phyloP scores from a whole-genome alignment of 2,797 vertebrate genomes.

The Falco rusticolus region DNA sequence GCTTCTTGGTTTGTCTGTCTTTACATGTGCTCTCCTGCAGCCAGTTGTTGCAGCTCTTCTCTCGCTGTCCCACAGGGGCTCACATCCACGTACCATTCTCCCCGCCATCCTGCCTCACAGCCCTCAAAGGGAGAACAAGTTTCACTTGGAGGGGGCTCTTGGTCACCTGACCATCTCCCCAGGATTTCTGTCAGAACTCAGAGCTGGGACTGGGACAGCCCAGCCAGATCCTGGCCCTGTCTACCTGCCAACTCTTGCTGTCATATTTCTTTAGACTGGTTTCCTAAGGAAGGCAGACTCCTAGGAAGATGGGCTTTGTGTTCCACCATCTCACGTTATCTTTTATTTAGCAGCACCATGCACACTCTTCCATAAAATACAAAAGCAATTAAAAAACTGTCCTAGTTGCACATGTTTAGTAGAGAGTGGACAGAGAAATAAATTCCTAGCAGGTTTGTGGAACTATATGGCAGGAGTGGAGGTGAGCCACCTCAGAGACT shows the following conservation, averaged over 20 bases:
- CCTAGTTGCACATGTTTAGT: neutral
- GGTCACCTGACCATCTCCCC: neutral
- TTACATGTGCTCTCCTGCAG: neutral
- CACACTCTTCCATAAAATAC: neutral
- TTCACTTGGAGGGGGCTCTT: neutral
- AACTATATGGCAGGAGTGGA: neutral
- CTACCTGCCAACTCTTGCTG: neutral
- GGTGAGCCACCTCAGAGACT: neutral
- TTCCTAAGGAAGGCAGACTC: neutral
- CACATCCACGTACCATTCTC: rapidly evolving
- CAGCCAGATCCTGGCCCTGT: neutral
- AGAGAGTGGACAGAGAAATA: neutral
- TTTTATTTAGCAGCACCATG: neutral
- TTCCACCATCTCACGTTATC: neutral
- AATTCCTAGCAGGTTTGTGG: neutral
- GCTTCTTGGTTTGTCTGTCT: neutral
- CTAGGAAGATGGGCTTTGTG: neutral
- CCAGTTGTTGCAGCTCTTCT: neutral
- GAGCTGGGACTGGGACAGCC: neutral
- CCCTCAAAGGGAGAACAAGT: neutral
- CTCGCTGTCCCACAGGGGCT: neutral
- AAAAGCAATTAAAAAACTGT: neutral
- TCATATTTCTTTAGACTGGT: rapidly evolving
- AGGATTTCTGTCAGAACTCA: neutral
- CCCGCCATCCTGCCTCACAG: neutral